phyloP scores from a whole-genome alignment of 2,797 vertebrate species.

The Poeciliopsis turneri region DNA sequence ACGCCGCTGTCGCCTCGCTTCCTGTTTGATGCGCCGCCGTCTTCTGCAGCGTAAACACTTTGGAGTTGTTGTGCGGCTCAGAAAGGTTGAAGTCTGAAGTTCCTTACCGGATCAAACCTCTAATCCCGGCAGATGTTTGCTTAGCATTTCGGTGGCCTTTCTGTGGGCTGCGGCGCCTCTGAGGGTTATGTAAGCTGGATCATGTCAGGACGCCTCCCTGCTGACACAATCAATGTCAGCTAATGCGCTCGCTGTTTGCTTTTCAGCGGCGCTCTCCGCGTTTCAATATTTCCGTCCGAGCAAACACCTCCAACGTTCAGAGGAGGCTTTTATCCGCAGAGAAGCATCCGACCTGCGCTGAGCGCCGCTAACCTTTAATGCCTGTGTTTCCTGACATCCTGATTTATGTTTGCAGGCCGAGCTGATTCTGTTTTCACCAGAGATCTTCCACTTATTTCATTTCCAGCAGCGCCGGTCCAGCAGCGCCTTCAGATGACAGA shows the following conservation, averaged over 20 bases:
- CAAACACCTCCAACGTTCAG: conserved; percentile 20
- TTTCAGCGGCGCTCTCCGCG: conserved; percentile 20
- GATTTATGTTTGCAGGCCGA: conserved; percentile 1
- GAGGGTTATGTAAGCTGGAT: conserved; percentile 46
- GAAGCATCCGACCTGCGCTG: not conserved
- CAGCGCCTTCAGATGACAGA: not conserved
- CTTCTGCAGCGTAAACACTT: conserved; percentile 30
- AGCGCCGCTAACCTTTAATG: not conserved
- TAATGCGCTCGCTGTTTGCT: conserved; percentile 30
- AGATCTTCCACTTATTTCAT: not conserved
- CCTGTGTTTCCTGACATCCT: not conserved
- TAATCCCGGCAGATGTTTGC: conserved; percentile 63
- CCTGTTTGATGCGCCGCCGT: not conserved
- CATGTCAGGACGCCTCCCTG: conserved; percentile 40
- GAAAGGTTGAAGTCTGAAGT: conserved; percentile 27
- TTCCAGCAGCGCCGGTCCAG: not conserved
- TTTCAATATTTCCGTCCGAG: conserved; percentile 18
- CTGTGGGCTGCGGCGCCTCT: conserved; percentile 28
- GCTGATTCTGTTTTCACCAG: conserved; percentile 1
- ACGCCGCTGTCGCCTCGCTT: conserved; percentile 16
- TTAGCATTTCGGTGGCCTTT: conserved; percentile 45
- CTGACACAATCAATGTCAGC: conserved; percentile 53
- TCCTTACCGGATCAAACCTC: conserved; percentile 42
- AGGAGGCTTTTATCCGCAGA: conserved; percentile 25
- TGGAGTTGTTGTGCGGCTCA: conserved; percentile 3